Evolutionary conservation across 2,113 vertebrate genomes (phyloP), one percentile per base, ranked within the genome.

Genomic region (Mola mola): DNA sequence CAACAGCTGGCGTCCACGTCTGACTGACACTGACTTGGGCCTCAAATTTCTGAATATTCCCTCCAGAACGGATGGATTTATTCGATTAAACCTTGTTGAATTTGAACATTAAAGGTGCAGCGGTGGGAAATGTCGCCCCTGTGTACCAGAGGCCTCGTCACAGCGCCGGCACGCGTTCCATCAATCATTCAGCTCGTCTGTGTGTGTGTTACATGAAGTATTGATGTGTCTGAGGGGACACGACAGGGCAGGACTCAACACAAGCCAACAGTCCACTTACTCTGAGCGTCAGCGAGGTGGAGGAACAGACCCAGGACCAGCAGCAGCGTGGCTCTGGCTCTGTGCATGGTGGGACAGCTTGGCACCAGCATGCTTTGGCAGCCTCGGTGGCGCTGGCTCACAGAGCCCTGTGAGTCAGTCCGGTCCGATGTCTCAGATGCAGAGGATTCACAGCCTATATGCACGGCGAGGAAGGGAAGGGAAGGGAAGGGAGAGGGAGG

Each of bases 401-500:
- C 90, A 89, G 88, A 91, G 92, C 79, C 74, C 93, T 85, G 91
- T 78, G 41, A 91, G 90, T 93, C 89, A 93, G 89, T 91, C 88
- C 79, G 72, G 85, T 93, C 91, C 89, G 92, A 91, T 92, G 93
- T 90, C 91, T 93, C 92, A 93, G 92, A 92, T 88, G 93, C 92
- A 93, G 89, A 91, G 76, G 93, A 92, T 94, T 98, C 95, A 97
- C 93, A 96, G 93, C 94, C 96, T 98, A 90, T 29, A 19, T 67
- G 63, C n/a, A 36, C 78, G 74, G 69, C 61, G 81, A 81, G 68
- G 60, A 82, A 57, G 75, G 73, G 77, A 37, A 29, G 63, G 62
- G 15, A 72, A 69, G 78, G 42, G 74, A 72, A 76, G 46, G 72
- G 75, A 63, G 67, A 41, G 65, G 40, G 69, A 46, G 34, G 38